These are phyloP conservation scores for Cephalotes varians DNA, from an alignment of 2,888 invertebrate species.

Conservation along the genomic window DNA sequence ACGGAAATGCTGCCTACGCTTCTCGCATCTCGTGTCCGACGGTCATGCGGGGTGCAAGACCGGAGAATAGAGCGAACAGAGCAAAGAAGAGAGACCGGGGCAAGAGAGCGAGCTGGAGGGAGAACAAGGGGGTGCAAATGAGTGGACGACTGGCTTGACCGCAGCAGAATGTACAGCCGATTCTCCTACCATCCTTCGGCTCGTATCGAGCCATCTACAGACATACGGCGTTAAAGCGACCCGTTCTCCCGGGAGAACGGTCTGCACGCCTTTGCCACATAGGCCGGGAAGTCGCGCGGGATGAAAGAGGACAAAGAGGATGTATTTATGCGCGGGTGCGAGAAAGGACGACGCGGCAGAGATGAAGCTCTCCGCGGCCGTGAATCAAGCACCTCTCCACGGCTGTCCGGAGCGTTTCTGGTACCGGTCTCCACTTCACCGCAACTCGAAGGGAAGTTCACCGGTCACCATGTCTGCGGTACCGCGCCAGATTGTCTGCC, in stretches of 20 bases:
- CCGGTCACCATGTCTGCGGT: slow-evolving; percentile 39
- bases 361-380: slow-evolving; percentile 40
- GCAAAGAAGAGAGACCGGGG: slow-evolving; percentile 26
- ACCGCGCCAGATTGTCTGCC: not conserved
- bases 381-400: slow-evolving; percentile 66
- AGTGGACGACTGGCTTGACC: slow-evolving; percentile 81
- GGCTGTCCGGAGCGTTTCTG: slow-evolving; percentile 54
- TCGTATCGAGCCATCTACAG: slow-evolving; percentile 45
- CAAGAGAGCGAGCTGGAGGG: slow-evolving; percentile 53
- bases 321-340: slow-evolving; percentile 42
- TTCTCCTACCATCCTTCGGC: slow-evolving; percentile 52
- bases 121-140: slow-evolving; percentile 81
- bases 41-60: slow-evolving; percentile 22
- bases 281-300: not conserved
- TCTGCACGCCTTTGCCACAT: slow-evolving; percentile 44
- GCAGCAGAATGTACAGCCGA: slow-evolving; percentile 74
- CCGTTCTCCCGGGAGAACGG: slow-evolving; percentile 40
- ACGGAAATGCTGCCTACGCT: slow-evolving; percentile 42
- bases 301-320: slow-evolving; percentile 38
- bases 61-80: slow-evolving; percentile 41
- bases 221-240: slow-evolving; percentile 45
- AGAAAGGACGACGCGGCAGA: slow-evolving; percentile 31
- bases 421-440: slow-evolving; percentile 9
- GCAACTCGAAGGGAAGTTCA: slow-evolving; percentile 32
- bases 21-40: slow-evolving; percentile 37